Evolutionary conservation across 2,888 invertebrate species (phyloP).

Genomic region (Drosophila suboccidentalis): DNA sequence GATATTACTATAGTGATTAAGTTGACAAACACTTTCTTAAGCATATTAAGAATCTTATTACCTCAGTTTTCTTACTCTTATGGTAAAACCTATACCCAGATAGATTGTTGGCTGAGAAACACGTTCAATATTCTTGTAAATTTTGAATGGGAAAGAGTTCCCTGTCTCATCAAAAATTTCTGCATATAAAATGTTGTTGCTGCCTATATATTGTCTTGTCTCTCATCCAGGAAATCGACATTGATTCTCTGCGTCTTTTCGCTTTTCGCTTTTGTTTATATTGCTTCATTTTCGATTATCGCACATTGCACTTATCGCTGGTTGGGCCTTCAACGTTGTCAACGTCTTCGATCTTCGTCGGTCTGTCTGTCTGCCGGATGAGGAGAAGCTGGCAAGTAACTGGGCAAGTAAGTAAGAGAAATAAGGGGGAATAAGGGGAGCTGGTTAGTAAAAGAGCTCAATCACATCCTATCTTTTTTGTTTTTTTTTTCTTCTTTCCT

Average conservation of each 20-base stretch:
- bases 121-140: background rate
- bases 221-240: conserved; percentile 13
- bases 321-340: conserved; percentile 50
- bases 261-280: conserved; percentile 68
- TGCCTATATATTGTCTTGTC: conserved; percentile 4
- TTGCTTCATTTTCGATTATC: conserved; percentile 78
- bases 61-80: background rate
- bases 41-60: background rate
- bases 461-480: conserved; percentile 37
- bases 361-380: conserved; percentile 15
- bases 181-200: conserved; percentile 38
- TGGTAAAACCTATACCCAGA: background rate
- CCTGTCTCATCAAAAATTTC: conserved; percentile 24
- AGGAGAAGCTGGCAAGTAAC: background rate
- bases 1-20: background rate
- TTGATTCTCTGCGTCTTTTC: conserved; percentile 29
- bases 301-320: conserved; percentile 71
- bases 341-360: conserved; percentile 66
- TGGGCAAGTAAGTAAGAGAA: background rate
- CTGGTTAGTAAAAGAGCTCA: conserved; percentile 54
- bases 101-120: too few species aligned
- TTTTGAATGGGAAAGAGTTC: background rate
- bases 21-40: background rate
- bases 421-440: background rate
- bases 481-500: conserved; percentile 20